Evolutionary conservation across 2,888 invertebrate genomes (phyloP).

Genomic region (Nebria brevicollis): DNA sequence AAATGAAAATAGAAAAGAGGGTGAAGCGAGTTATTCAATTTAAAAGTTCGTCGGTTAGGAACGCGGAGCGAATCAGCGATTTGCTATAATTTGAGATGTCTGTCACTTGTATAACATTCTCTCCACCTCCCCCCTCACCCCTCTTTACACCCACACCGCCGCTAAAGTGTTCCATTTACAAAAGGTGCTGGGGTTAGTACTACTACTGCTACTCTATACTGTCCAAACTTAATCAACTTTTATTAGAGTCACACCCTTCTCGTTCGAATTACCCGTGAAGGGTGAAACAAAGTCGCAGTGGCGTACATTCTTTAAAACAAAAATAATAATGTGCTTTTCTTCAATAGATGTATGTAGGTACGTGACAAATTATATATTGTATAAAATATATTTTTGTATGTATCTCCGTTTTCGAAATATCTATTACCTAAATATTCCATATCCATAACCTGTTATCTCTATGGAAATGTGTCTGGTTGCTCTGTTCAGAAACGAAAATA

Average conservation of each 20-base stretch:
- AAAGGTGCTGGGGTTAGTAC: conserved; percentile 3
- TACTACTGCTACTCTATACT: neutral
- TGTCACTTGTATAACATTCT: neutral
- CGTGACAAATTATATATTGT: too few relatives aligned
- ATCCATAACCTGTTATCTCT: too few relatives aligned
- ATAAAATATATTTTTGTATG: too few relatives aligned
- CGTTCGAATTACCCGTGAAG: conserved; percentile 22
- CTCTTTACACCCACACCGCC: neutral
- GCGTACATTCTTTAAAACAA: neutral
- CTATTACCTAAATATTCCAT: too few relatives aligned
- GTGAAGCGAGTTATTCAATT: conserved; percentile 58
- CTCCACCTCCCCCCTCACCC: too few relatives aligned
- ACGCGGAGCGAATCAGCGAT: conserved; percentile 63
- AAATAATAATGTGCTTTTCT: too few relatives aligned
- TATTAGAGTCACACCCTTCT: conserved; percentile 41
- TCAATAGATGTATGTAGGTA: too few relatives aligned
- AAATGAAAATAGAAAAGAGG: neutral
- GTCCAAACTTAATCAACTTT: conserved; percentile 45
- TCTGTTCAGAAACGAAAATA: neutral
- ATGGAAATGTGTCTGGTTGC: conserved; percentile 20
- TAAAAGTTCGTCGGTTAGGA: conserved; percentile 59
- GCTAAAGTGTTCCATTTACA: neutral
- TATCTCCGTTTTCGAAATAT: too few relatives aligned
- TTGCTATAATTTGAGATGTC: conserved; percentile 58
- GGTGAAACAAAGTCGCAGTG: conserved; percentile 32